Conservation (phyloP, 2,113 vertebrate genomes). For the Myanophis thanlyinensis region DNA sequence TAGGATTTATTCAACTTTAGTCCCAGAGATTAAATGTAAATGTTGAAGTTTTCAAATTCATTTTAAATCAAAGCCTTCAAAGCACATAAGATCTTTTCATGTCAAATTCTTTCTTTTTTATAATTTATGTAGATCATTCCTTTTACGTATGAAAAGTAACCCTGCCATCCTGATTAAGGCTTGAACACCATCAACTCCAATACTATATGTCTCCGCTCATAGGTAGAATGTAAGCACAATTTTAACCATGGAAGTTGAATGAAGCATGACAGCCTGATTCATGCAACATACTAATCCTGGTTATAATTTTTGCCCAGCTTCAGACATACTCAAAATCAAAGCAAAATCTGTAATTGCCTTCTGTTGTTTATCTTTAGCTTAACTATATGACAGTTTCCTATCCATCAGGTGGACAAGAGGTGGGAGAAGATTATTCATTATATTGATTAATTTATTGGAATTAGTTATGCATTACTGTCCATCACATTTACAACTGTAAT, state of each 20-base stretch:
- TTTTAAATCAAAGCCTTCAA: neutral
- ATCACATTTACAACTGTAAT: neutral
- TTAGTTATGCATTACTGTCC: neutral
- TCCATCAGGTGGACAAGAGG: neutral
- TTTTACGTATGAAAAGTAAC: neutral
- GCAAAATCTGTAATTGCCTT: neutral
- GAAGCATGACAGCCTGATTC: neutral
- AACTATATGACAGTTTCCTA: neutral
- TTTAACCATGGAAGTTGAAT: neutral
- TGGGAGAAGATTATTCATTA: neutral
- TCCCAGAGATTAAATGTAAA: conserved; percentile 19
- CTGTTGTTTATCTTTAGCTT: neutral
- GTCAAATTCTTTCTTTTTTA: neutral
- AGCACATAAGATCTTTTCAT: neutral
- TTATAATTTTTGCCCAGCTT: neutral
- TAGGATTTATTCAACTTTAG: conserved; percentile 5
- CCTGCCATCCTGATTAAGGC: neutral
- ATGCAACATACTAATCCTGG: neutral
- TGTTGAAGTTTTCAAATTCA: neutral
- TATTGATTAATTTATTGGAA: neutral
- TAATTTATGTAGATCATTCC: neutral
- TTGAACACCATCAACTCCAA: neutral
- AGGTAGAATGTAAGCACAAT: neutral
- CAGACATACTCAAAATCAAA: neutral
- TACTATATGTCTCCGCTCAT: neutral